Conservation (phyloP, 2,797 vertebrate genomes). For the Brachymystax lenok region DNA sequence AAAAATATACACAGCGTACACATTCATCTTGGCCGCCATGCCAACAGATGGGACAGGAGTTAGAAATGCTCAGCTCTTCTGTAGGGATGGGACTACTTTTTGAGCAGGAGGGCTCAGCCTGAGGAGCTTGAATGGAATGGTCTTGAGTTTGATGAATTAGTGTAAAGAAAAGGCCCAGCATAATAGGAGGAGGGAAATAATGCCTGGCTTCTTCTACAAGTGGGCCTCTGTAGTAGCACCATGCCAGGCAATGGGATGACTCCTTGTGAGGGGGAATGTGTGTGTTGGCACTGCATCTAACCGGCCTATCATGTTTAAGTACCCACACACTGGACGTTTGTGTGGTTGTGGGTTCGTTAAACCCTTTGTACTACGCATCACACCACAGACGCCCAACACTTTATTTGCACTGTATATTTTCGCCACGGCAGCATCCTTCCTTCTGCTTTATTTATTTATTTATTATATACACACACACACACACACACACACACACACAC, state of each 20-base stretch:
- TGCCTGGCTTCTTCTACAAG: constrained; percentile 57
- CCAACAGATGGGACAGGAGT: constrained; percentile 67
- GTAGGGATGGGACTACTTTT: constrained; percentile 41
- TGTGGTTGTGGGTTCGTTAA: constrained; percentile 22
- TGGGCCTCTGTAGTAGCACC: constrained; percentile 40
- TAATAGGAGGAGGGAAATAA: constrained; percentile 50
- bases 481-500: too few species aligned
- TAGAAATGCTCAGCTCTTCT: constrained; percentile 51
- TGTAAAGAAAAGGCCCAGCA: constrained; percentile 40
- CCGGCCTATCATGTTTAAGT: neutral
- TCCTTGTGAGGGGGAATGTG: constrained; percentile 4
- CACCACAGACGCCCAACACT: neutral
- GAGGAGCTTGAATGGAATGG: constrained; percentile 47
- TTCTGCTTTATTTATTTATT: too few species aligned
- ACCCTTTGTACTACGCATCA: constrained; percentile 14
- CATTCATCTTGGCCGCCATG: constrained; percentile 65
- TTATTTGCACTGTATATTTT: too few species aligned
- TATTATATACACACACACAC: too few species aligned
- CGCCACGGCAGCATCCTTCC: too few species aligned
- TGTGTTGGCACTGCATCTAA: neutral
- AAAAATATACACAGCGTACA: constrained; percentile 70
- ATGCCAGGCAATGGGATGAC: constrained; percentile 47
- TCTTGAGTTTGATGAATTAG: constrained; percentile 65
- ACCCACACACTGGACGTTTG: constrained; percentile 2
- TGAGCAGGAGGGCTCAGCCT: constrained; percentile 24